Percentiles rank a stretch among this genome's conserved stretches.
phyloP scores from a whole-genome alignment of 2,888 invertebrate genomes.

The Microctonus hyperodae region DNA sequence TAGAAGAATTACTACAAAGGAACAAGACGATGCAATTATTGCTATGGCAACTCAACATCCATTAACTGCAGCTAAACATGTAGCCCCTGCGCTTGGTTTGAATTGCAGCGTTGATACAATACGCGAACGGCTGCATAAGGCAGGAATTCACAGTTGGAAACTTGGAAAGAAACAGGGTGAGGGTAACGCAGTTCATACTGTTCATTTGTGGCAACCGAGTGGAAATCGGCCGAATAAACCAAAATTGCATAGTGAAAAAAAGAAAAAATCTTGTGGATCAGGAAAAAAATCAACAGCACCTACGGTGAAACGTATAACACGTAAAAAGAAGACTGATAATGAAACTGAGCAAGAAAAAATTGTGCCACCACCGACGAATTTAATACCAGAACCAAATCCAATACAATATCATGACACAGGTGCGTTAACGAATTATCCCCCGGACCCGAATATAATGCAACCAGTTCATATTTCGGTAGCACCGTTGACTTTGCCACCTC shows the following conservation, averaged over 20 bases:
- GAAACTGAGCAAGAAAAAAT: conserved; percentile 38
- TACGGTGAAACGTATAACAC: conserved; percentile 34
- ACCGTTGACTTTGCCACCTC: conserved; percentile 37
- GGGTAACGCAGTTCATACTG: conserved; percentile 60
- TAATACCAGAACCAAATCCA: conserved; percentile 45
- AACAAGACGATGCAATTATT: conserved; percentile 60
- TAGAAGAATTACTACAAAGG: conserved; percentile 59
- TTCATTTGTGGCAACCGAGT: conserved; percentile 61
- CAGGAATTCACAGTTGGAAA: conserved; percentile 62
- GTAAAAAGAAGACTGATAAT: conserved; percentile 43
- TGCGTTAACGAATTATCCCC: conserved; percentile 48
- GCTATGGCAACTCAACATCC: conserved; percentile 61
- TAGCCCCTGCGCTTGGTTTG: conserved; percentile 59
- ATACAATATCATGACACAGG: conserved; percentile 52
- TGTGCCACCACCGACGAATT: conserved; percentile 41
- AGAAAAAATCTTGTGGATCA: conserved; percentile 41
- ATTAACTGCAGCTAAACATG: conserved; percentile 60
- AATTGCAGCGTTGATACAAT: conserved; percentile 61
- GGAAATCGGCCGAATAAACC: conserved; percentile 59
- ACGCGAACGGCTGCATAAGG: conserved; percentile 59
- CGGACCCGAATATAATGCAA: conserved; percentile 52
- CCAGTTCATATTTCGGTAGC: conserved; percentile 48
- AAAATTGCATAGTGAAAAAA: conserved; percentile 51
- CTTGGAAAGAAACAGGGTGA: conserved; percentile 61
- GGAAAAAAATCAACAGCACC: conserved; percentile 43